Percentiles rank a stretch among this genome's conserved stretches.
Evolutionary conservation across 2,113 vertebrate species (phyloP).

Genomic region (Microtus oregoni): DNA sequence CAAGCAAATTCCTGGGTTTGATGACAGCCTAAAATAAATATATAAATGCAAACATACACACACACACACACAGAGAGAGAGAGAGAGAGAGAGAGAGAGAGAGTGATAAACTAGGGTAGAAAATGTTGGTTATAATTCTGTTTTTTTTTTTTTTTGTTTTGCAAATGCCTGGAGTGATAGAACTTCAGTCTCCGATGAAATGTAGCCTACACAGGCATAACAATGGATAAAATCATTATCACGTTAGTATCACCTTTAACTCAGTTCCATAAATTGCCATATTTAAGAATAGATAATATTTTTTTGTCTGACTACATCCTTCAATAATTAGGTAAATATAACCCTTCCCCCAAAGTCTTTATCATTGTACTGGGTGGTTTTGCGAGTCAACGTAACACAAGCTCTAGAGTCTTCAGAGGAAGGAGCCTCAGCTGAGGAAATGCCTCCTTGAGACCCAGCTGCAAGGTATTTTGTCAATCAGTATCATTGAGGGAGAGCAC

Average conservation of each 20-base stretch:
- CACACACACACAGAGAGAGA: background rate
- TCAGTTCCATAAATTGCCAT: background rate
- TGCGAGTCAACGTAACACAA: too few species aligned
- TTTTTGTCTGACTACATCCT: slow-evolving; percentile 12
- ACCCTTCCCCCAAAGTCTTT: background rate
- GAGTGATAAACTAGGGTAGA: background rate
- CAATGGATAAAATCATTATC: background rate
- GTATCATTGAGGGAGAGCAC: too few species aligned
- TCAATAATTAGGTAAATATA: background rate
- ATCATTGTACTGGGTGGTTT: background rate
- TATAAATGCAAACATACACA: background rate
- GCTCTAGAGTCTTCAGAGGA: too few species aligned
- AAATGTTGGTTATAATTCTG: slow-evolving; percentile 31
- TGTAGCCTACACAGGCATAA: background rate
- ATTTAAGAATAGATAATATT: background rate
- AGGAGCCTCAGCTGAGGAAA: too few species aligned
- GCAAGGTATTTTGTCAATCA: too few species aligned
- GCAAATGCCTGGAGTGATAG: background rate
- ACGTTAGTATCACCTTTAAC: background rate
- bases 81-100: background rate
- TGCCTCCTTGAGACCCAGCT: too few species aligned
- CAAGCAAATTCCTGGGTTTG: background rate
- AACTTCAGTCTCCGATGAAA: background rate
- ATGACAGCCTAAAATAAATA: background rate
- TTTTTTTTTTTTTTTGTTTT: slow-evolving; percentile 49